Conservation (phyloP, 2,797 vertebrate genomes). For the Gymnocypris eckloni region DNA sequence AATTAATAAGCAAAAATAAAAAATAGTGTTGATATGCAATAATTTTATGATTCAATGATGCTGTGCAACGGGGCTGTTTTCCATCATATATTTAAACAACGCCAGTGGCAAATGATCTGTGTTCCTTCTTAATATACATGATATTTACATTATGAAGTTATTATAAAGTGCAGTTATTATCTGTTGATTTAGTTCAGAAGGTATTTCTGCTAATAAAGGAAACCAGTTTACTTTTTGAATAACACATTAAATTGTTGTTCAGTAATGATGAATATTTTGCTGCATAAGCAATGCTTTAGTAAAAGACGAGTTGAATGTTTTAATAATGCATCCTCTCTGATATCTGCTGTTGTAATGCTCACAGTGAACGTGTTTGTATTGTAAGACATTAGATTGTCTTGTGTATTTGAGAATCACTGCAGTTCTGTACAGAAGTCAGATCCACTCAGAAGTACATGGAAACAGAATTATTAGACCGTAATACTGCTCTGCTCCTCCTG, state of each 20-base stretch:
- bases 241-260: background rate
- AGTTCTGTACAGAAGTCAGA: constrained; percentile 1
- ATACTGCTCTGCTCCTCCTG: background rate
- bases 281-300: background rate
- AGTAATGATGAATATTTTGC: background rate
- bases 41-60: background rate
- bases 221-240: background rate
- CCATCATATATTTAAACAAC: background rate
- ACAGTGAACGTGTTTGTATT: constrained; percentile 5
- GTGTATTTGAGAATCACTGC: background rate
- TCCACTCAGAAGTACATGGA: constrained; percentile 23
- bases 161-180: background rate
- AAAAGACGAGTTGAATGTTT: background rate
- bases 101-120: background rate
- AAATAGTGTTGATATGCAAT: constrained; percentile 39
- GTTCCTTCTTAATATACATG: background rate
- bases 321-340: constrained; percentile 6
- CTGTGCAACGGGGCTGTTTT: background rate
- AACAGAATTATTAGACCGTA: background rate
- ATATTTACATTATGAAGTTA: background rate
- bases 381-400: background rate
- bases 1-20: background rate
- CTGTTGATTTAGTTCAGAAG: background rate
- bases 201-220: background rate
- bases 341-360: background rate